phyloP scores from a whole-genome alignment of 2,113 vertebrate genomes.

The Muntiacus reevesi region DNA sequence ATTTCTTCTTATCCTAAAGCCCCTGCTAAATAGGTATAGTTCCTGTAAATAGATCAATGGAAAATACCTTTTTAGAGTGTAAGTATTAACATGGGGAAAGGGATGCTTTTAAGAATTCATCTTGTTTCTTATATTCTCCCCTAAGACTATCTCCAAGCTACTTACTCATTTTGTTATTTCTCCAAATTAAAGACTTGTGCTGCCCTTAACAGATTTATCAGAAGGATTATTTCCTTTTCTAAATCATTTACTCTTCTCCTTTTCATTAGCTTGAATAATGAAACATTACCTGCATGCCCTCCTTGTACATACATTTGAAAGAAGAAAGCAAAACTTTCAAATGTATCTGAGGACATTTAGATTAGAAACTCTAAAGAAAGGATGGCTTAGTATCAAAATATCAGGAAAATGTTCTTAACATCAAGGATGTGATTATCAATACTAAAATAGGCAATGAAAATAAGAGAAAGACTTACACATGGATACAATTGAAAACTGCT shows the following conservation, averaged over 20 bases:
- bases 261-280: constrained; percentile 9
- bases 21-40: not conserved
- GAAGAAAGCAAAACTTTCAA: not conserved
- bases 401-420: not conserved
- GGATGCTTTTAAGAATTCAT: constrained; percentile 41
- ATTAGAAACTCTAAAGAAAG: not conserved
- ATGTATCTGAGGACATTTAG: not conserved
- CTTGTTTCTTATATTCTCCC: not conserved
- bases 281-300: not conserved
- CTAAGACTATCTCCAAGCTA: constrained; percentile 7
- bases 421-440: not conserved
- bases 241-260: constrained; percentile 1
- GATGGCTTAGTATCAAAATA: not conserved
- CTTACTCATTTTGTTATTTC: constrained; percentile 40
- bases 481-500: not conserved
- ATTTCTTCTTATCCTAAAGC: not conserved
- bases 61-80: not conserved
- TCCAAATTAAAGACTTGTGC: constrained; percentile 22
- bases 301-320: not conserved
- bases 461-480: not conserved
- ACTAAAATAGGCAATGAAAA: not conserved
- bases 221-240: constrained; percentile 44
- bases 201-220: constrained; percentile 6
- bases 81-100: not conserved
- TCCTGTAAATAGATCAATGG: constrained; percentile 28